Evolutionary conservation across 2,113 vertebrate genomes (phyloP), one percentile per base, ranked within the genome.

Genomic region (Eleginops maclovinus): DNA sequence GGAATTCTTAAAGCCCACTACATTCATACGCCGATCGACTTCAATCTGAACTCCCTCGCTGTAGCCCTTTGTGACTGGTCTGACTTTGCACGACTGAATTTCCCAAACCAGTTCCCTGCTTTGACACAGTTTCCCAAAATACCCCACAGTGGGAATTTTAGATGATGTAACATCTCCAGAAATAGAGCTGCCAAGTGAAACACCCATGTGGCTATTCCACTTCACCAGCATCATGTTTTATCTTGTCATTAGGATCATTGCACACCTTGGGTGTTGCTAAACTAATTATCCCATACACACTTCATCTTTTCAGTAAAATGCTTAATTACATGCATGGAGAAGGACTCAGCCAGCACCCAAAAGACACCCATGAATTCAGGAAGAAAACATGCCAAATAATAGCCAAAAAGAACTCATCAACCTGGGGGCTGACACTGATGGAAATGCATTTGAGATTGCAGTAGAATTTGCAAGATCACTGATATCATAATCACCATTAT

Each of bases 61-160:
- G 17, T 19, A 2, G 21, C 31, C 21, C 31, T 10, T 12, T 63
- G 43, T 51, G 11, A 44, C 46, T 13, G 26, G 0, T 64, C 83
- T 60, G 68, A 78, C 79, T 75, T 49, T 55, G 24, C 51, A 44
- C 15, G 28, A 22, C 64, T 47, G 50, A 72, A 77, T 77, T 74
- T 80, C 61, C 77, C 50, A 68, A 71, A 72, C 36, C 40, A 56
- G 40, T 47, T 53, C 51, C 60, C 71, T 46, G 50, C 69, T 72
- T 64, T 85, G 89, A 89, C 83, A 87, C 87, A 5, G 9, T 73
- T 89, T 83, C 88, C 73, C 58, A 85, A 89, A 94, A 93, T 92
- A 93, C 21, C n/a, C 76, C 66, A 40, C 28, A n/a, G 72, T 50
- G 78, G 75, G 61, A 85, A 77, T 56, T 56, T 55, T 22, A 24